These are phyloP conservation scores for Conistra vaccinii DNA, from an alignment of 2,888 invertebrate species.

Conservation along the genomic window DNA sequence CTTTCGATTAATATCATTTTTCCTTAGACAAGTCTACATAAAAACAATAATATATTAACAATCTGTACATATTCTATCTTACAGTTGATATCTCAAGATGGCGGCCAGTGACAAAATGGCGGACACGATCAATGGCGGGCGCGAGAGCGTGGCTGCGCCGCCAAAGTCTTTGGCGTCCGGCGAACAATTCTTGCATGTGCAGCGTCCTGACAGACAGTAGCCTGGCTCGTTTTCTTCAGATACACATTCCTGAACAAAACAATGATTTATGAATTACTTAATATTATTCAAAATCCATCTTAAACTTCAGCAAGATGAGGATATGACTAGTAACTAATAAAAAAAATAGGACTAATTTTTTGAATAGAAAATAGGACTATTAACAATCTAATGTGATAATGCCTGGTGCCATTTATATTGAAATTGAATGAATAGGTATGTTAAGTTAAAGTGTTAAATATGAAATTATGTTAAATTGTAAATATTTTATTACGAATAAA, in stretches of 20 bases:
- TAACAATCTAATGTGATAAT: neutral
- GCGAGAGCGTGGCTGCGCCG: slow-evolving; percentile 75
- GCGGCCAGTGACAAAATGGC: slow-evolving; percentile 74
- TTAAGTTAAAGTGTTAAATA: neutral
- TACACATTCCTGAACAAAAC: slow-evolving; percentile 83
- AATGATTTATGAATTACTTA: neutral
- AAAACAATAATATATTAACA: slow-evolving; percentile 45
- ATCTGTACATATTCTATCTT: slow-evolving; percentile 38
- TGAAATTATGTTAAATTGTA: neutral
- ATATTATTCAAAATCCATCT: neutral
- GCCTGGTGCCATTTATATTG: slow-evolving; percentile 16
- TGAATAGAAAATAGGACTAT: neutral
- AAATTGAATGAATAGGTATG: neutral
- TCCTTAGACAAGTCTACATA: slow-evolving; percentile 45
- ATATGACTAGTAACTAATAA: neutral
- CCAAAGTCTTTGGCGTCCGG: slow-evolving; percentile 85
- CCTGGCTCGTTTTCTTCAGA: slow-evolving; percentile 87
- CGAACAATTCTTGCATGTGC: slow-evolving; percentile 86
- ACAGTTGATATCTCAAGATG: slow-evolving; percentile 79
- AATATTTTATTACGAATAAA: slow-evolving; percentile 8
- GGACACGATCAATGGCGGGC: slow-evolving; percentile 71
- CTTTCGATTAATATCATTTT: slow-evolving; percentile 38
- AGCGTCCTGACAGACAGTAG: slow-evolving; percentile 84
- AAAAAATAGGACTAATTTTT: neutral
- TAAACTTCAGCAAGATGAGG: neutral